Percentiles rank a stretch among this genome's conserved stretches.
These are phyloP conservation scores for Callithrix jacchus DNA, from an alignment of 2,113 vertebrate species.

Conservation along the genomic window DNA sequence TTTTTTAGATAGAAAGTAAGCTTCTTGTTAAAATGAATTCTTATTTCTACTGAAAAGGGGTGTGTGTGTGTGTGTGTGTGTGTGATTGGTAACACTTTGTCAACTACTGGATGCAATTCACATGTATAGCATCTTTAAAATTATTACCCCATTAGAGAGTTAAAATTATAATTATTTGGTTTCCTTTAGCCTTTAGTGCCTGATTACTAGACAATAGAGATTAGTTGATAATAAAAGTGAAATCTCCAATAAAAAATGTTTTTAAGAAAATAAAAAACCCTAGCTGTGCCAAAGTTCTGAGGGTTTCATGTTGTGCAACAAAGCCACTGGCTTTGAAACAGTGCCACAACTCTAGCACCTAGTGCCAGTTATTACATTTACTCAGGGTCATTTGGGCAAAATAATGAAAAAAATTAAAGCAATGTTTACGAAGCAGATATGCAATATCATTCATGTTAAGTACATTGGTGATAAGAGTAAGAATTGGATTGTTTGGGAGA, in stretches of 20 bases:
- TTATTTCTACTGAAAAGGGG: background rate
- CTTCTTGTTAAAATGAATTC: constrained; percentile 34
- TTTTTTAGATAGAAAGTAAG: background rate
- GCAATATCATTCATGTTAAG: constrained; percentile 69
- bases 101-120: background rate
- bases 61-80: background rate
- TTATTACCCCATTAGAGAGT: constrained; percentile 10
- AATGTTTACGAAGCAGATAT: constrained; percentile 78
- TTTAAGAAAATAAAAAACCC: background rate
- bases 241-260: constrained; percentile 43
- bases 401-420: constrained; percentile 81
- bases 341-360: constrained; percentile 50
- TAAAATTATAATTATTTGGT: constrained; percentile 63
- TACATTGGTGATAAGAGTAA: constrained; percentile 73
- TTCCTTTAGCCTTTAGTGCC: background rate
- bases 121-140: background rate
- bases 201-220: constrained; percentile 50
- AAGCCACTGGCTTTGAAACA: constrained; percentile 74
- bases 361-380: constrained; percentile 79
- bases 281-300: constrained; percentile 47
- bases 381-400: constrained; percentile 80
- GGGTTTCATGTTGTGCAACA: constrained; percentile 64
- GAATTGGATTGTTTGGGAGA: constrained; percentile 62
- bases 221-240: constrained; percentile 41
- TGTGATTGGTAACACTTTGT: background rate